Evolutionary conservation across 2,113 vertebrate species (phyloP), one percentile per base, ranked within the genome.

Genomic region (Leucopsar rothschildi): DNA sequence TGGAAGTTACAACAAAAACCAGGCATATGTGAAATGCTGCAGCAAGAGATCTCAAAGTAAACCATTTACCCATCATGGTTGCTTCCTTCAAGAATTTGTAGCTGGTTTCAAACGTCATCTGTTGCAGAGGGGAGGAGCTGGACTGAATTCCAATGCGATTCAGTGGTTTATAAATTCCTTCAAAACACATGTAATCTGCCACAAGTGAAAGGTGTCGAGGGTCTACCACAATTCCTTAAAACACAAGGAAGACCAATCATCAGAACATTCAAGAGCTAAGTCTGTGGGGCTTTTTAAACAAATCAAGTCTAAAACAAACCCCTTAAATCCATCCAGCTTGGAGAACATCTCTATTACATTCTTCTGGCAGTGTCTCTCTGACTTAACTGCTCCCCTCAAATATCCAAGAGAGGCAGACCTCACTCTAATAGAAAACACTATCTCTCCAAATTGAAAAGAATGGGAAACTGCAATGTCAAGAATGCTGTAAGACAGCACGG

Each of bases 31-130:
- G 50, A 86, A 84, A 91, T 1, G 17, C 47, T 61, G 61, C 73
- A 88, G 86, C 45, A 37, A 47, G 39, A 9, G 9, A 77, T 29
- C 35, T 69, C 49, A 63, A 27, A 68, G 22, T 35, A 45, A 92
- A 31, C 5, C 39, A 93, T 82, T 97, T 95, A 99, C 99, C 99
- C 94, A 98, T 95, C 98, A 99, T 98, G 14, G 98, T 98, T 29
- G 99, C 99, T 69, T 99, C 98, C 95, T 99, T 99, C 80, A 99
- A 93, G 93, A 99, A 99, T 71, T 99, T 99, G 97, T 98, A 99
- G 96, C 99, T 99, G 86, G 99, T 99, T 96, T 99, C 99, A 66
- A 99, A 99, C 0, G 99, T 99, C 99, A 99, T 99, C 98, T 99
- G 99, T 92, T 99, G 99, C 93, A 99, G 98, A 19, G 99, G 99